Base-by-base conservation (phyloP, 2,797 vertebrate genomes). In the Tarsius wallacei region DNA sequence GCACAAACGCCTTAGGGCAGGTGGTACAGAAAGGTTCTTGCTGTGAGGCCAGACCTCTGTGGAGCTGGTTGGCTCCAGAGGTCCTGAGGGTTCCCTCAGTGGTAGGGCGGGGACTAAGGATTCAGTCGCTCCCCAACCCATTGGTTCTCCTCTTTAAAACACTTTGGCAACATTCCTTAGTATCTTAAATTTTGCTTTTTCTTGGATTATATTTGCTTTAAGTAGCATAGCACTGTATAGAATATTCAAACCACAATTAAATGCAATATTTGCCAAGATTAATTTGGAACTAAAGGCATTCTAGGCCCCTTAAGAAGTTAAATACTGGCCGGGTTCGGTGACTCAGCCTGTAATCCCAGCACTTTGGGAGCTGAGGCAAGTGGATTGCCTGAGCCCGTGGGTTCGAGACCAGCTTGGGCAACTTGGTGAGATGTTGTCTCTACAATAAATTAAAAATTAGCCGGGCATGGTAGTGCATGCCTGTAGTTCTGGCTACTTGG, bases 201-300 rank as follows among this genome's bases (percentile, higher is more conserved):
- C 87, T 86, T 71, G 42, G 73, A 51, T 93, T 91, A 47, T 57
- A 42, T 92, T 96, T 94, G 55, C 42, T 91, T 71, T 61, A 77
- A 90, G 76, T 83, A 90, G 33, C 63, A 87, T 26, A 73, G 64
- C 33, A 53, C n/a, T 88, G 95, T 71, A 94, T 91, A 89, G 95
- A 97, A 95, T 84, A 95, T 76, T 94, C 94, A 86, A 47, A 55
- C 94, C 57, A 96, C 55, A 96, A 68, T 83, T 81, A 94, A 95
- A 64, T 71, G 51, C 17, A 61, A 31, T 74, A 31, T 88, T 94
- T 96, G 33, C 42, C 71, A 95, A 91, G 57, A 89, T 93, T 94
- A 81, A 95, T 91, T 82, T 94, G 61, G 8, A 96, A 80, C 42
- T 57, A 84, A 94, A 87, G 82, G 7, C 36, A 94, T 93, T 87